Conservation (phyloP, 2,797 vertebrate genomes). For the Enteromius treurensis region DNA sequence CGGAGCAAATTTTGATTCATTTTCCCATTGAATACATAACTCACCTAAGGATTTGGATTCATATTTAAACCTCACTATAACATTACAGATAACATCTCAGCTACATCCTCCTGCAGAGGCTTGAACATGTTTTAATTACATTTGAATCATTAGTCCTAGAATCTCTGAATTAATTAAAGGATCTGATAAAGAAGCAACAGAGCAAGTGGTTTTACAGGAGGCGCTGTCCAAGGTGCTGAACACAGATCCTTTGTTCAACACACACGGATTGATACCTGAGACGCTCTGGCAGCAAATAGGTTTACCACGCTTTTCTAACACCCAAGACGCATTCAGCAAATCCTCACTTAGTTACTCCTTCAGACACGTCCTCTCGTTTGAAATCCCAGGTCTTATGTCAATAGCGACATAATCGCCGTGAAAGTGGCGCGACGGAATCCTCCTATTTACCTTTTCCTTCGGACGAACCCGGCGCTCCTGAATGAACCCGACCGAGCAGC, state of each 20-base stretch:
- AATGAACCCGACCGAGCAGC: conserved; percentile 14
- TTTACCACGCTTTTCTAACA: conserved; percentile 38
- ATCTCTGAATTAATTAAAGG: conserved; percentile 28
- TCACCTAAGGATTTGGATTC: background rate
- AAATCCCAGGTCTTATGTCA: conserved; percentile 31
- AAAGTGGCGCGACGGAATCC: conserved; percentile 24
- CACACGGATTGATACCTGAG: conserved; percentile 1
- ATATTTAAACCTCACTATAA: conserved; percentile 3
- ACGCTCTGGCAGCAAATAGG: conserved; percentile 25
- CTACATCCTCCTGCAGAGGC: background rate
- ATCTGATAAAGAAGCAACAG: background rate
- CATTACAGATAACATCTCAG: background rate
- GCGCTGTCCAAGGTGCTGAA: conserved; percentile 58
- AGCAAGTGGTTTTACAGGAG: background rate
- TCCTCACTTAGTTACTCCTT: conserved; percentile 18
- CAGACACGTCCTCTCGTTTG: background rate
- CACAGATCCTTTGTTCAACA: conserved; percentile 10
- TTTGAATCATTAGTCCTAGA: conserved; percentile 10
- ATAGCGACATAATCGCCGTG: conserved; percentile 32
- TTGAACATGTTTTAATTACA: conserved; percentile 2
- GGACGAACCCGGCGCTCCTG: conserved; percentile 9
- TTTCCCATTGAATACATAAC: too few species aligned
- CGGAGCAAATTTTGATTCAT: too few species aligned
- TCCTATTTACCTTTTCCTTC: conserved; percentile 33
- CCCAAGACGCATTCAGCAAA: conserved; percentile 6